Conservation (phyloP, 2,113 vertebrate species). For the Numida meleagris region DNA sequence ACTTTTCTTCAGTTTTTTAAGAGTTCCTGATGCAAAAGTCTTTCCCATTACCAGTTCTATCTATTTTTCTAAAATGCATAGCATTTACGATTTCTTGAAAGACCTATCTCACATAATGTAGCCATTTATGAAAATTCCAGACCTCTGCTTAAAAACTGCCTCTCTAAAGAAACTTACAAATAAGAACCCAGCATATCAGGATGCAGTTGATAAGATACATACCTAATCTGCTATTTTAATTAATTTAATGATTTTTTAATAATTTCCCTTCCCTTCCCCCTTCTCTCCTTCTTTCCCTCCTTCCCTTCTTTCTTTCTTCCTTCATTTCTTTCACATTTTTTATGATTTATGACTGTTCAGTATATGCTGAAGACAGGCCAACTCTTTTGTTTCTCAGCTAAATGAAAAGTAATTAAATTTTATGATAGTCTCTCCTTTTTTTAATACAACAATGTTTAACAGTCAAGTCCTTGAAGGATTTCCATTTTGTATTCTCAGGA, state of each 20-base stretch:
- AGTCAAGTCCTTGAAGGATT: neutral
- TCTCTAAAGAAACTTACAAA: neutral
- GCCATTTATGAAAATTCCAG: neutral
- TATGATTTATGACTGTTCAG: neutral
- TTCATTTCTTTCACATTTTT: neutral
- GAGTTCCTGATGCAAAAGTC: neutral
- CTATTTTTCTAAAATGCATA: neutral
- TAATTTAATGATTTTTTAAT: neutral
- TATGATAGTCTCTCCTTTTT: neutral
- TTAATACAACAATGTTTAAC: neutral
- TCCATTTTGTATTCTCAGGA: neutral
- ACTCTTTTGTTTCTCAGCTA: neutral
- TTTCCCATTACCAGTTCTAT: neutral
- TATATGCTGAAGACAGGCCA: neutral
- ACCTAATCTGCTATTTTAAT: neutral
- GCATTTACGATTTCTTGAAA: neutral
- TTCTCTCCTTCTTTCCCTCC: neutral
- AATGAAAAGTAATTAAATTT: neutral
- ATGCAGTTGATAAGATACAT: neutral
- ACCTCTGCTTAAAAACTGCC: neutral
- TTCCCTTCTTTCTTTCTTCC: fast-evolving
- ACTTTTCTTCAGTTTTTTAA: neutral
- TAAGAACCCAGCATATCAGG: neutral
- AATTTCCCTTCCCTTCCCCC: neutral
- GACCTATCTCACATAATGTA: neutral